Percentiles rank a stretch among this genome's conserved stretches.
Conservation (phyloP, 2,113 vertebrate genomes). For the Callionymus lyra region DNA sequence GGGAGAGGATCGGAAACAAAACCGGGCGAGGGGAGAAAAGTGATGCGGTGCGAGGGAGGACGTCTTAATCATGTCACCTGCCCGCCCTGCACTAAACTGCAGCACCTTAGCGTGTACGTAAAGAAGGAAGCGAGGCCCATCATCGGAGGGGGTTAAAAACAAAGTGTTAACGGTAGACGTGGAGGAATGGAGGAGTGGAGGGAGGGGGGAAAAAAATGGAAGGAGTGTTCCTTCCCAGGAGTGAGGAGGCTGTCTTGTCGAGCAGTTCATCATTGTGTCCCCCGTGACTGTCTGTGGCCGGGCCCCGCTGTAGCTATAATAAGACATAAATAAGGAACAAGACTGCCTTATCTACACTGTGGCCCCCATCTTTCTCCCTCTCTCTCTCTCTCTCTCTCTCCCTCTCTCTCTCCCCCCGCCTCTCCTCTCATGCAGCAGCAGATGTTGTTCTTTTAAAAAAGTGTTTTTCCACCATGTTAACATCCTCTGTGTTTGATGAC, state of each 20-base stretch:
- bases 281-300: slow-evolving; percentile 66
- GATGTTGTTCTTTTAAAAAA: slow-evolving; percentile 31
- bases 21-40: slow-evolving; percentile 18
- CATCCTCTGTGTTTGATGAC: slow-evolving; percentile 21
- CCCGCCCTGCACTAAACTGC: slow-evolving; percentile 39
- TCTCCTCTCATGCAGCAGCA: slow-evolving; percentile 13
- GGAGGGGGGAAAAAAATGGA: slow-evolving; percentile 34
- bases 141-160: slow-evolving; percentile 7
- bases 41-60: slow-evolving; percentile 20
- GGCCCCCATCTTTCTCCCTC: slow-evolving; percentile 47
- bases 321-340: slow-evolving; percentile 71
- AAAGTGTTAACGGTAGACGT: slow-evolving; percentile 46
- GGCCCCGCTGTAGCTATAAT: slow-evolving; percentile 66
- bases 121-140: slow-evolving; percentile 20
- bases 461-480: slow-evolving; percentile 33
- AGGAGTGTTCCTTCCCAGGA: slow-evolving; percentile 59
- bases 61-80: slow-evolving; percentile 58
- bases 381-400: slow-evolving; percentile 2
- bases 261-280: slow-evolving; percentile 68
- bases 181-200: slow-evolving; percentile 41
- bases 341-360: slow-evolving; percentile 57
- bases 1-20: slow-evolving; percentile 39
- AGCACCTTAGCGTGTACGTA: slow-evolving; percentile 33
- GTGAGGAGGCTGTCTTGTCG: slow-evolving; percentile 61
- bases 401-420: slow-evolving; percentile 8